Percentiles rank a stretch among this genome's conserved stretches.
Conservation (phyloP, 2,113 vertebrate species). For the western clawed frog (Xenopus tropicalis) region UCB_Xtro_10.0 CM004443.2:151279001-151279500, state of each 20-base stretch:
- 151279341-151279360: background rate
- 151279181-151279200: too few species aligned
- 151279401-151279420: conserved; percentile 6
- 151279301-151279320: background rate
- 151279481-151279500: background rate
- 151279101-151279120: too few species aligned
- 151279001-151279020: too few species aligned
- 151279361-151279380: background rate
- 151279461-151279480: background rate
- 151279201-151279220: background rate
- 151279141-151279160: background rate
- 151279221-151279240: background rate
- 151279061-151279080: too few species aligned
- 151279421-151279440: background rate
- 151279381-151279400: conserved; percentile 3
- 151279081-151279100: too few species aligned
- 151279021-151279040: too few species aligned
- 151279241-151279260: background rate
- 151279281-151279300: background rate
- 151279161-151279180: too few species aligned
- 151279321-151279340: background rate
- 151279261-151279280: background rate
- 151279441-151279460: background rate
- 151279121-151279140: too few species aligned
- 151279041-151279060: too few species aligned